phyloP scores from a whole-genome alignment of 2,113 vertebrate species.

The Phylloscopus trochiloides region DNA sequence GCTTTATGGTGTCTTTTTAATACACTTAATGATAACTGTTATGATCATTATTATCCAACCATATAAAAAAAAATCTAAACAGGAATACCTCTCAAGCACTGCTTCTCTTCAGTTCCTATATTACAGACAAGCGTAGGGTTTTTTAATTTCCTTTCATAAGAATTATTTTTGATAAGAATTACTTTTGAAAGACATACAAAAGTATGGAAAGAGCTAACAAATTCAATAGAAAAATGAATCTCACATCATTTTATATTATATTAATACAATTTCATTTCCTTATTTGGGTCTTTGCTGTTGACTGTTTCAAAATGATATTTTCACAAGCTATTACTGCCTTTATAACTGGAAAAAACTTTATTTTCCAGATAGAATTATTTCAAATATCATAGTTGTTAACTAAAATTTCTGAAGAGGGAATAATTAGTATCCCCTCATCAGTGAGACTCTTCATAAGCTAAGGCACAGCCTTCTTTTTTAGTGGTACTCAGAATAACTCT shows the following conservation, averaged over 20 bases:
- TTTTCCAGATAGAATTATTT: background rate
- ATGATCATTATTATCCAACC: background rate
- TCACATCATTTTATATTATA: background rate
- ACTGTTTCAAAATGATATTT: background rate
- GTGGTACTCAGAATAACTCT: background rate
- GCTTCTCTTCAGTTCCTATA: background rate
- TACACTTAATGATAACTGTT: background rate
- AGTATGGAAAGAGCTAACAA: background rate
- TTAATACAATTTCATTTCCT: background rate
- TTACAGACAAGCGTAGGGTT: background rate
- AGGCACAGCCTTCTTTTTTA: background rate
- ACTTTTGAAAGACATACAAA: background rate
- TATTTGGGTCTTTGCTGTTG: background rate
- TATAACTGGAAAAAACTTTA: background rate
- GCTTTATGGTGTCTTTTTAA: background rate
- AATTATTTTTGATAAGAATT: background rate
- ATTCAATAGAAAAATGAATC: background rate
- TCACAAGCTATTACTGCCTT: background rate
- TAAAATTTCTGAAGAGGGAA: background rate
- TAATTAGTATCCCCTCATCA: background rate
- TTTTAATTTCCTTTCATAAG: background rate
- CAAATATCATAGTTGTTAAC: background rate
- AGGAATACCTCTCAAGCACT: background rate
- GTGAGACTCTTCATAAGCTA: background rate
- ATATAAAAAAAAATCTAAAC: background rate